Base-by-base conservation (phyloP, 1,140 invertebrate genomes). In the Scaptomyza pallida region DNA sequence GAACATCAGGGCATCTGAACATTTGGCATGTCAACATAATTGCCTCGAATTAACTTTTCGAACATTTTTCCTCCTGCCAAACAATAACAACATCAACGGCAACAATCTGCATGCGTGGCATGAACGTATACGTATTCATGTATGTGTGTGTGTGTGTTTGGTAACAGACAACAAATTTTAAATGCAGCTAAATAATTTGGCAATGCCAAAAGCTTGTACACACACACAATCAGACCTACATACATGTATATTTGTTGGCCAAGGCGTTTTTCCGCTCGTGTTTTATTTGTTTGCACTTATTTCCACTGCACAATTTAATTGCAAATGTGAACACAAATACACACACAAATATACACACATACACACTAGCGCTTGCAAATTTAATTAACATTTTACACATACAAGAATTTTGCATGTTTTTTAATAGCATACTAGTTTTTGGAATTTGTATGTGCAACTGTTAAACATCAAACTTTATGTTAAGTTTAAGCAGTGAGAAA, bases 1-100 rank as follows among this genome's bases (percentile, higher is more conserved):
- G n/a, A n/a, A 48, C 44, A 48, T 12, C 65, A 15, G 50, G 45
- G 9, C 45, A 51, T 30, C 71, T 60, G 82, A 51, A 78, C 78
- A 82, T 88, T 88, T 78, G 75, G 75, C 82, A 78, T 88, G 82
- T 88, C 82, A 82, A 82, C 78, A 78, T 88, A 88, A 88, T 88
- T 88, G 82, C 82, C 83, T 57, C 71, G 81, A 86, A 86, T 86
- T 88, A 85, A 88, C 82, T 88, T 88, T 88, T 75, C 4, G 33
- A 80, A 65, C 69, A 81, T 79, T 88, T 79, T 69, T 72, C 45
- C 50, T 21, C 10, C 21, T 61, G 59, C 63, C 75, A 50, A 74
- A 65, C 45, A 70, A 70, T 33, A 62, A 45, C 56, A 70, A 73
- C 44, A n/a, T n/a, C n/a, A n/a, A n/a, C n/a, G n/a, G n/a, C n/a